Percentiles rank a stretch among this genome's conserved stretches.
phyloP scores from a whole-genome alignment of 2,113 vertebrate species.

The Pelobates fuscus region DNA sequence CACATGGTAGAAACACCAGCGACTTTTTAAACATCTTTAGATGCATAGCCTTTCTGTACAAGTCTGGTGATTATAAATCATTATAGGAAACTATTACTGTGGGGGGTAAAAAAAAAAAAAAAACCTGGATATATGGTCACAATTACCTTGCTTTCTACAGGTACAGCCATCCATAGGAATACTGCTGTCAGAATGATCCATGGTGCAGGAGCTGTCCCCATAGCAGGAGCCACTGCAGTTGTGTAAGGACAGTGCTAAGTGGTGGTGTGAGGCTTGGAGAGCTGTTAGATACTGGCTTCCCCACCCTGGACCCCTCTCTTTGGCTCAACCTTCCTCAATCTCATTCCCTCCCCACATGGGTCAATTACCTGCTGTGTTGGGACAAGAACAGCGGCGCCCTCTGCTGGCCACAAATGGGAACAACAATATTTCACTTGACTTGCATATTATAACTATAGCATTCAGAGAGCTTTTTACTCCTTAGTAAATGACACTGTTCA shows the following conservation, averaged over 20 bases:
- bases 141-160: conserved; percentile 35
- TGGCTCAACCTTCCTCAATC: conserved; percentile 40
- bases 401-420: conserved; percentile 17
- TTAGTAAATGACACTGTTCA: too few relatives aligned
- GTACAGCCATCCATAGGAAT: conserved; percentile 1
- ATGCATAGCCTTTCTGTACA: too few relatives aligned
- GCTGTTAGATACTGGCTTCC: conserved; percentile 35
- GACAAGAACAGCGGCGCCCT: conserved; percentile 29
- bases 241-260: background rate
- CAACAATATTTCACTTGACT: too few relatives aligned
- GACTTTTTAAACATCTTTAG: too few relatives aligned
- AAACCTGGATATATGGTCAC: background rate
- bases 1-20: background rate
- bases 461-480: too few relatives aligned
- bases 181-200: conserved; percentile 31
- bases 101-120: too few relatives aligned
- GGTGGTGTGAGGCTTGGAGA: conserved; percentile 24
- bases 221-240: conserved; percentile 23
- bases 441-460: too few relatives aligned
- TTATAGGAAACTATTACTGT: too few relatives aligned
- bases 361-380: conserved; percentile 45
- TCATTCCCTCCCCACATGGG: conserved; percentile 39
- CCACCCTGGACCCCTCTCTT: conserved; percentile 46
- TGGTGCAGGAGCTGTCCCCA: conserved; percentile 26
- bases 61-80: too few relatives aligned